Base-by-base conservation (phyloP, 1,140 invertebrate species). In the Magallana ariakensis region DNA sequence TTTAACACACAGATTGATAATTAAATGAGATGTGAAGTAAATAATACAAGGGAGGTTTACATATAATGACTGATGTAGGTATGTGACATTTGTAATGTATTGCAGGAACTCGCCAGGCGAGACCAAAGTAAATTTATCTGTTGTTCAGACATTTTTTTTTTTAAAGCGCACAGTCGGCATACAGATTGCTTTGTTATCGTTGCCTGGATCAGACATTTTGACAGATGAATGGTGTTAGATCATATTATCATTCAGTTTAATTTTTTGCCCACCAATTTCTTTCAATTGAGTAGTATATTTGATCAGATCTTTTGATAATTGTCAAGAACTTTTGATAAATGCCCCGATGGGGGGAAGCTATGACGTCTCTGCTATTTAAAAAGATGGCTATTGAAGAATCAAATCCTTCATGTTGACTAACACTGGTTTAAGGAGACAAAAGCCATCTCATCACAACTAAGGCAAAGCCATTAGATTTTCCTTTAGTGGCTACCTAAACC, bases 221-320 rank as follows among this genome's bases (percentile, higher is more conserved):
- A 75, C 66, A 75, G 66, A 75, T 75, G 66, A 75, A 75, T 75
- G 33, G 66, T 75, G 66, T 75, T 75, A 75, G 66, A 75, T 75
- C 66, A 75, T 75, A 75, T 75, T 75, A 19, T 75, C 66, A 75
- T 75, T 26, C 66, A 75, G 66, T 26, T 26, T 75, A 26, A 75
- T 75, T 75, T 75, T 75, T 75, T 75, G 66, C 66, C 66, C 22
- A 75, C 66, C 66, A 75, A 75, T 75, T 75, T 75, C 66, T 75
- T 75, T 75, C 66, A 75, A 75, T 75, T 75, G 66, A 75, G 66
- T 26, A 75, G 66, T 75, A 75, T 75, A 75, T 75, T 75, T 75
- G 66, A 75, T 75, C 66, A 26, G 15, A 75, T 75, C 19, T 75
- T 26, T 26, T 13, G 66, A 75, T 75, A 75, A 75, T 75, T 75